Evolutionary conservation across 2,888 invertebrate genomes (phyloP), one percentile per base, ranked within the genome.

Genomic region (Aricia artaxerxes): DNA sequence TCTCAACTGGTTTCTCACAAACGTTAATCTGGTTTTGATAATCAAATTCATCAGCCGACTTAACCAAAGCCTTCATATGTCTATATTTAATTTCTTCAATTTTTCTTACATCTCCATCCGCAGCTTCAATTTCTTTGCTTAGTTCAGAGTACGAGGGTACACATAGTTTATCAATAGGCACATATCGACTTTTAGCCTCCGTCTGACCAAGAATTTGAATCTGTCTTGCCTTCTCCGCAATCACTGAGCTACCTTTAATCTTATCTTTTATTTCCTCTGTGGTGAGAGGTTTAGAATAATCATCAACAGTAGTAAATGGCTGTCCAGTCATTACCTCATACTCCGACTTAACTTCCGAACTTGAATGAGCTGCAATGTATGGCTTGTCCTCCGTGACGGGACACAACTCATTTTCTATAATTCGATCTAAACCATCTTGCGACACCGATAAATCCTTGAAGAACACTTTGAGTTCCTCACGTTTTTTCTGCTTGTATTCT

Each of bases 301-400:
- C 91, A 73, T 88, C 89, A 72, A 93, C 82, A 78, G 88, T 82
- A 6, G 92, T 92, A 82, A 94, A 94, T 2, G 94, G 94, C 81
- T 94, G 94, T 1, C 94, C 94, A 64, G 91, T 88, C 94, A 94
- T 92, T 5, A 94, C 91, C 82, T 94, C 94, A 81, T 91, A 91
- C 81, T 94, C 94, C 0, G 92, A 88, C 83, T 89, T 91, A 1
- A 91, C 83, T 81, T 88, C 87, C 1, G 91, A 92, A 16, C 88
- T 81, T 38, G 82, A 83, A 2, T 91, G 91, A n/a, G 94, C 91
- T 24, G 89, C 86, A 82, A 94, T 94, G 73, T 94, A 94, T 31
- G 92, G 89, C 69, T 83, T 81, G 11, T 82, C 80, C 72, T 86
- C 83, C 84, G 35, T 86, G 84, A 16, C 87, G 40, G 90, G 91